phyloP scores from a whole-genome alignment of 2,797 vertebrate genomes.

The Lithobates sylvaticus region DNA sequence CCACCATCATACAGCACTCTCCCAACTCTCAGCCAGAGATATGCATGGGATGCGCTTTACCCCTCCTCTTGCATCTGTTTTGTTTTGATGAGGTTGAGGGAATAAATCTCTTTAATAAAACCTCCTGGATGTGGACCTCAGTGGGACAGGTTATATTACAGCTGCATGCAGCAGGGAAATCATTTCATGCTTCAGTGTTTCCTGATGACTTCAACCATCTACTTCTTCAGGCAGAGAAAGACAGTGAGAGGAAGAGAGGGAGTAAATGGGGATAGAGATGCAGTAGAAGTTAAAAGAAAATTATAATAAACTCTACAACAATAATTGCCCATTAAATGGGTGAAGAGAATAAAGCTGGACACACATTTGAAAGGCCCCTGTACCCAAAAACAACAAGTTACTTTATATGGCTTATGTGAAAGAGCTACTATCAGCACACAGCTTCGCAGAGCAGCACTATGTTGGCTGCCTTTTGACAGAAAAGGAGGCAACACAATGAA shows the following conservation, averaged over 20 bases:
- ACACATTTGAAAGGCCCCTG: too few species aligned
- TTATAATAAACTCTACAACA: not conserved
- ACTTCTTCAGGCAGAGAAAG: conserved; percentile 37
- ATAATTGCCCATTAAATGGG: not conserved
- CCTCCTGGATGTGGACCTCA: conserved; percentile 54
- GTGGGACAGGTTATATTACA: conserved; percentile 61
- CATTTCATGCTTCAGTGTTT: conserved; percentile 63
- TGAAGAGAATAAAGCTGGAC: not conserved
- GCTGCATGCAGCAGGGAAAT: conserved; percentile 58
- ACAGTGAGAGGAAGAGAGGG: not conserved
- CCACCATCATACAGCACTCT: not conserved
- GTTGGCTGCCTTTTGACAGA: too few species aligned
- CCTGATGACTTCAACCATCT: conserved; percentile 59
- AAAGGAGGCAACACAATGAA: too few species aligned
- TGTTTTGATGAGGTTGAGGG: conserved; percentile 51
- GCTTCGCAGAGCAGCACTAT: too few species aligned
- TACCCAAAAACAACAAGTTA: not conserved
- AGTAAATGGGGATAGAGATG: not conserved
- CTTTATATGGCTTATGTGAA: not conserved
- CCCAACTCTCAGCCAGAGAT: not conserved
- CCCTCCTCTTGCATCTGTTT: conserved; percentile 52
- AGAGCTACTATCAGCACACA: not conserved
- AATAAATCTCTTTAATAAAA: conserved; percentile 62
- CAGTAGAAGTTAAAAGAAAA: not conserved
- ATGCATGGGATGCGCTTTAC: conserved; percentile 25